Conservation (phyloP, 2,113 vertebrate genomes). For the Pseudopipra pipra region DNA sequence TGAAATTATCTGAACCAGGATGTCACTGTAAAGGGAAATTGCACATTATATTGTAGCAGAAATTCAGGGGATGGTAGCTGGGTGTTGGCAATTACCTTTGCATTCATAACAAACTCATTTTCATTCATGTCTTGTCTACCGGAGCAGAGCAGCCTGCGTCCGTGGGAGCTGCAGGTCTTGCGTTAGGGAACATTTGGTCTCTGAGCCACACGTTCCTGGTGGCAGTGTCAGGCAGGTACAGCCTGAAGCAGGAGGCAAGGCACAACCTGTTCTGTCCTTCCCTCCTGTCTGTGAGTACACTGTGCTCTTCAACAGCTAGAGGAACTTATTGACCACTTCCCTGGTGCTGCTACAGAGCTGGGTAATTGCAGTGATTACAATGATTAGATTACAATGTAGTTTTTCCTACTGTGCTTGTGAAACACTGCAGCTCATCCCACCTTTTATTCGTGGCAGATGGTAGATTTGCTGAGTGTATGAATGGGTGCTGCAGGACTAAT, state of each 20-base stretch:
- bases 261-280: background rate
- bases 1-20: conserved; percentile 2
- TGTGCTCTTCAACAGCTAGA: background rate
- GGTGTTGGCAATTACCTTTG: background rate
- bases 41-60: background rate
- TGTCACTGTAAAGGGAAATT: background rate
- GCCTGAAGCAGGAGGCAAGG: background rate
- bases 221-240: background rate
- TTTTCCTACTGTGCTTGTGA: background rate
- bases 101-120: conserved; percentile 12
- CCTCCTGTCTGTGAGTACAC: background rate
- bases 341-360: background rate
- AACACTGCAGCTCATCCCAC: background rate
- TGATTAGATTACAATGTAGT: background rate
- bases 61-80: background rate
- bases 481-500: background rate
- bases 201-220: background rate
- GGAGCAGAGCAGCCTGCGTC: background rate
- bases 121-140: background rate
- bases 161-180: background rate
- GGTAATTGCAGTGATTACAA: background rate
- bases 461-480: background rate
- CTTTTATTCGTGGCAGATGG: conserved; percentile 4
- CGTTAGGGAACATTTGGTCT: background rate
- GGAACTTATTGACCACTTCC: background rate